Evolutionary conservation across 2,113 vertebrate species (phyloP).

Genomic region (Propithecus coquereli): DNA sequence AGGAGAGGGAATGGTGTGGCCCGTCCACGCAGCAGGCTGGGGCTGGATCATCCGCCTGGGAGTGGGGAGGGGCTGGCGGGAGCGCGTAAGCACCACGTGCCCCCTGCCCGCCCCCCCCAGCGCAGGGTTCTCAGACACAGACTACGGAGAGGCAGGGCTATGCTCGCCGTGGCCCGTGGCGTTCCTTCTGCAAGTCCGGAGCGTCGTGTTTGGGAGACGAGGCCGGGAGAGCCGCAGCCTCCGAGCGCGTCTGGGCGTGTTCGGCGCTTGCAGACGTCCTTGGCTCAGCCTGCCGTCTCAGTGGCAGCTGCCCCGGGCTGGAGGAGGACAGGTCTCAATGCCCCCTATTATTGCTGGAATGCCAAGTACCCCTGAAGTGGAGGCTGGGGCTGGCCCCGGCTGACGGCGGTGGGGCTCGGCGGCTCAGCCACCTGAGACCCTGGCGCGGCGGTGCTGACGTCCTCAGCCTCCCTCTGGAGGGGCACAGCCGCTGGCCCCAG

Average conservation of each 20-base stretch:
- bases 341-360: not conserved
- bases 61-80: not conserved
- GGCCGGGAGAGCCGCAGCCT: not conserved
- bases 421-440: constrained; percentile 26
- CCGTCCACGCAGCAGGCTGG: not conserved
- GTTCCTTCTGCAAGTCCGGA: not conserved
- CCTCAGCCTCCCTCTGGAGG: not conserved
- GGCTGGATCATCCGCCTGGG: not conserved
- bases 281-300: not conserved
- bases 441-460: not conserved
- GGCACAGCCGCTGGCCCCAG: not conserved
- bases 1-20: not conserved
- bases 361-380: not conserved
- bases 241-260: rapidly evolving
- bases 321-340: not conserved
- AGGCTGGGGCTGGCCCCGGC: not conserved
- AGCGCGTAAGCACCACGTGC: rapidly evolving
- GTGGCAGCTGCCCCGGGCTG: not conserved
- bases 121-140: not conserved
- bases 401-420: not conserved
- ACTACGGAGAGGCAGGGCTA: not conserved
- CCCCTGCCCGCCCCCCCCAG: too few species aligned
- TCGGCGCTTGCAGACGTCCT: not conserved
- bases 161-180: rapidly evolving
- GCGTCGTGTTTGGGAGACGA: not conserved